phyloP scores from a whole-genome alignment of 2,797 vertebrate species.

The Bovichtus variegatus region DNA sequence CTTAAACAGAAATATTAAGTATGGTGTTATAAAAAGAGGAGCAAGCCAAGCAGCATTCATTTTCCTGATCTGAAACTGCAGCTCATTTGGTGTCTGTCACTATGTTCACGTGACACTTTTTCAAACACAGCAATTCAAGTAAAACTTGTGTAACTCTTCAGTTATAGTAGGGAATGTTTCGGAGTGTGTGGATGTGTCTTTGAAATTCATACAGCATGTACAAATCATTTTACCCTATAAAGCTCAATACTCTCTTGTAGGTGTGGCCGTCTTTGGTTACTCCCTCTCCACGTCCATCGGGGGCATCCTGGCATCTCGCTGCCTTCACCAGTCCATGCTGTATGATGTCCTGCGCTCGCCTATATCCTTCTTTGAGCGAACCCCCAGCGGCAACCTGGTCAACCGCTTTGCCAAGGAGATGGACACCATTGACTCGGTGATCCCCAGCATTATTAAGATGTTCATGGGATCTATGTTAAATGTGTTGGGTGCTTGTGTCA shows the following conservation, averaged over 20 bases:
- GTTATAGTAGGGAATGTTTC: neutral
- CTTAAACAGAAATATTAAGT: neutral
- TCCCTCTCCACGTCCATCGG: conserved; percentile 92
- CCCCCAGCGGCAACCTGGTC: conserved; percentile 95
- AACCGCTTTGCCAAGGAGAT: conserved; percentile 97
- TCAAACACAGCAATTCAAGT: neutral
- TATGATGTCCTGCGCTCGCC: conserved; percentile 91
- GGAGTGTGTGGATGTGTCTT: neutral
- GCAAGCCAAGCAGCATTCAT: no score
- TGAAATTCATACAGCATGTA: neutral
- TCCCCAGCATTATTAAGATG: conserved; percentile 96
- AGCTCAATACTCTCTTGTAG: conserved; percentile 69
- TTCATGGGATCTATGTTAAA: conserved; percentile 95
- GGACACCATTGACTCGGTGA: conserved; percentile 93
- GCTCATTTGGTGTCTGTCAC: neutral
- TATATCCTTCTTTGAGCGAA: conserved; percentile 95
- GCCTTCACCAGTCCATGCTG: conserved; percentile 91
- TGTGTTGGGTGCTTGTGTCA: conserved; percentile 88
- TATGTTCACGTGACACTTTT: neutral
- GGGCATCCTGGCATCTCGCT: conserved; percentile 92
- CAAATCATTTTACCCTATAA: neutral
- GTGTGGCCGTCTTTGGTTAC: conserved; percentile 91
- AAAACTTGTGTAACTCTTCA: neutral
- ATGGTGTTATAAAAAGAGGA: no score
- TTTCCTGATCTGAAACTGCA: neutral